Percentiles rank a stretch among this genome's conserved stretches.
Evolutionary conservation across 2,797 vertebrate species (phyloP).

Genomic region (Sebastes oblongus): DNA sequence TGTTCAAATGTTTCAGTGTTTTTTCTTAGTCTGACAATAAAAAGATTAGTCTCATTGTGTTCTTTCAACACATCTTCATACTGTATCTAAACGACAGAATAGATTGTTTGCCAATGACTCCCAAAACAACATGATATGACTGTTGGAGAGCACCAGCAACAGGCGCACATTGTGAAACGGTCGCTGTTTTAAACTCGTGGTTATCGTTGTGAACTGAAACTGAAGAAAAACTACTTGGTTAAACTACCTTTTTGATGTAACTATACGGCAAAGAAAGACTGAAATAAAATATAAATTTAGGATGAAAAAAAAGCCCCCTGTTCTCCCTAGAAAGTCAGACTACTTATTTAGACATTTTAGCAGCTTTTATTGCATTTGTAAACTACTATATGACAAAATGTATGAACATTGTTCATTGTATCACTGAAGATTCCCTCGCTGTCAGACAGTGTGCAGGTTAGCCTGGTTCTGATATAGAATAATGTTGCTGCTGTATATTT

Average conservation of each 20-base stretch:
- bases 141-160: too few relatives aligned
- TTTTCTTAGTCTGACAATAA: not conserved
- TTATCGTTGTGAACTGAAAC: not conserved
- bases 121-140: too few relatives aligned
- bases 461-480: slow-evolving; percentile 3
- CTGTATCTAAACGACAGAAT: not conserved
- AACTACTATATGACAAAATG: not conserved
- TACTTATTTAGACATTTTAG: not conserved
- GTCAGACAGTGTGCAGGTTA: not conserved
- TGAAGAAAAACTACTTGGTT: not conserved
- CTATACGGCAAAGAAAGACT: not conserved
- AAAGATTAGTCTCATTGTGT: not conserved
- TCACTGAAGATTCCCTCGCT: not conserved
- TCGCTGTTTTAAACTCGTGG: not conserved
- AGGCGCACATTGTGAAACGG: not conserved
- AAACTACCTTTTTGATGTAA: not conserved
- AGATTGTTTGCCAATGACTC: not conserved
- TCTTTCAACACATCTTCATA: not conserved
- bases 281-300: not conserved
- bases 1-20: not conserved
- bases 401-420: not conserved
- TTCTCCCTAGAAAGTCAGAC: not conserved
- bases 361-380: not conserved
- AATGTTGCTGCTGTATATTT: slow-evolving; percentile 16
- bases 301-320: not conserved